Conservation (phyloP, 2,888 invertebrate genomes). For the Azorinus chamasolen region DNA sequence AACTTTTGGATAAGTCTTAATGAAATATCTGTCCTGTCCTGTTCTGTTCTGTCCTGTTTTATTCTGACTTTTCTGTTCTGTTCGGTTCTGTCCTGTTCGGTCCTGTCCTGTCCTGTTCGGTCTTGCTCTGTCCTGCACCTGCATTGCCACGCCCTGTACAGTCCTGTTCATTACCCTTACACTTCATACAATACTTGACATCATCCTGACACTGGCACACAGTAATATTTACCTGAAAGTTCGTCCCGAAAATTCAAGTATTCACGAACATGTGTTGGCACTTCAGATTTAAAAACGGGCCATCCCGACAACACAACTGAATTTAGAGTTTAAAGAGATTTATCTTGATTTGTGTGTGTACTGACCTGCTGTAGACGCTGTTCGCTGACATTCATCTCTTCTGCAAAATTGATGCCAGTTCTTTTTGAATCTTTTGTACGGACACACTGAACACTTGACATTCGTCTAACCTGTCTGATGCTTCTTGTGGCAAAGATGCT, state of each 20-base stretch:
- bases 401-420: neutral
- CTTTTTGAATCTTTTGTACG: neutral
- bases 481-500: slow-evolving; percentile 31
- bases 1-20: too few species aligned
- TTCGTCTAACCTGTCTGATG: neutral
- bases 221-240: too few species aligned
- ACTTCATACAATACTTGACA: too few species aligned
- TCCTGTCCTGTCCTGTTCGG: too few species aligned
- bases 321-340: slow-evolving; percentile 10
- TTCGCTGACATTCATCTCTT: slow-evolving; percentile 2
- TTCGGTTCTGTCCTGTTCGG: too few species aligned
- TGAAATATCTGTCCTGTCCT: too few species aligned
- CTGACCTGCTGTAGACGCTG: neutral
- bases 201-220: too few species aligned
- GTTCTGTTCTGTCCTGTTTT: too few species aligned
- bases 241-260: slow-evolving; percentile 16
- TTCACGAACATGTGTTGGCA: slow-evolving; percentile 5
- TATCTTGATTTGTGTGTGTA: slow-evolving; percentile 6
- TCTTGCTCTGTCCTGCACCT: too few species aligned
- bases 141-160: too few species aligned
- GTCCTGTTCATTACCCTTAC: too few species aligned
- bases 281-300: slow-evolving; percentile 8
- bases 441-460: neutral
- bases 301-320: neutral
- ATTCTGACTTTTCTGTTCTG: too few species aligned